A percentile compares a stretch with the other conserved stretches of the same genome.
Evolutionary conservation across 2,797 vertebrate genomes (phyloP).

Genomic region (Synaphobranchus kaupii): DNA sequence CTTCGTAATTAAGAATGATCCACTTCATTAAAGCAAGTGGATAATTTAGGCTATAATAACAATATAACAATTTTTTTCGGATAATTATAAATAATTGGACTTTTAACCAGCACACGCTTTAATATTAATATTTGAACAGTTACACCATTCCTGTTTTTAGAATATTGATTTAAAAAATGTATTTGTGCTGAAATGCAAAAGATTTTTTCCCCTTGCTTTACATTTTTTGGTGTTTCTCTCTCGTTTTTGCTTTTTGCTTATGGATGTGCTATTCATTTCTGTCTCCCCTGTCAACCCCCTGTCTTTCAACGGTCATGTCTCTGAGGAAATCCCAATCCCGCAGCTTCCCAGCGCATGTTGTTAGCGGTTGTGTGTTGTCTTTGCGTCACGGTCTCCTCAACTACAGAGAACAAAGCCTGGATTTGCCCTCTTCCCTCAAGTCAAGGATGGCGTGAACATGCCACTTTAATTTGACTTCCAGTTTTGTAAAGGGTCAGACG

Average conservation of each 20-base stretch:
- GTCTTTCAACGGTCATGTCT: not conserved
- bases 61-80: not conserved
- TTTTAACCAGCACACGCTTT: not conserved
- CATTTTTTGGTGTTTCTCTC: not conserved
- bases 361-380: not conserved
- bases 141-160: not conserved
- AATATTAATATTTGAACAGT: not conserved
- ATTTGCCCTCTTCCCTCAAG: not conserved
- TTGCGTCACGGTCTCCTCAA: not conserved
- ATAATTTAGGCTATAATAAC: not conserved
- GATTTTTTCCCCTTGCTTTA: not conserved
- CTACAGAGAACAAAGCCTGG: not conserved
- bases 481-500: not conserved
- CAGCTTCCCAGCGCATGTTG: not conserved
- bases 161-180: not conserved
- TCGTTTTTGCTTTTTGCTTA: conserved; percentile 7
- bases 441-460: not conserved
- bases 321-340: not conserved
- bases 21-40: not conserved
- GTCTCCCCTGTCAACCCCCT: not conserved
- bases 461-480: not conserved
- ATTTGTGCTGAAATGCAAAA: not conserved
- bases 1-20: not conserved
- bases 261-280: not conserved
- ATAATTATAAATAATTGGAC: not conserved